Evolutionary conservation across 2,797 vertebrate species (phyloP), one percentile per base, ranked within the genome.

Genomic region (Hephaestus fuliginosus): DNA sequence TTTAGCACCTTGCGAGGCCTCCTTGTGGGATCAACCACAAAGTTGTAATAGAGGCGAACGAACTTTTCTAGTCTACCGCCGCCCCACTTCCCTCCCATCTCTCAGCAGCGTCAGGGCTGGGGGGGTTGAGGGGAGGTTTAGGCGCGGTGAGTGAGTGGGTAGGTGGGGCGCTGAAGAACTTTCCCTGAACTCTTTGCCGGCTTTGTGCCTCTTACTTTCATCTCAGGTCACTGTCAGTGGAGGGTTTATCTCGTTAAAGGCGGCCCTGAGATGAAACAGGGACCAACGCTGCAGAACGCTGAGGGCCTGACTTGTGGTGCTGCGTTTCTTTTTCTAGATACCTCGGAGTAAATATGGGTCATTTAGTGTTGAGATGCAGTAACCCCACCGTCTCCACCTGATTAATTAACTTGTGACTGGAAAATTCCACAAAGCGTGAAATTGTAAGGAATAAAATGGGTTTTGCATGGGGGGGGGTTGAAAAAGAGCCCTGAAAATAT

Each of bases 171-270:
- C 66, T 41, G 33, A 25, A 75, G 92, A 95, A 95, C 95, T 95
- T 94, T 93, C 91, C 91, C 89, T 95, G 95, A 95, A 95, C 95
- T 91, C 89, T 71, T 33, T 0, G 33, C 63, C 11, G 83, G 93
- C 91, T 95, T 94, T 93, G 73, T 25, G 84, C 81, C 87, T 92
- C 80, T 51, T 52, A 10, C 94, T 95, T 95, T 95, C 92, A 95
- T 95, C 92, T 94, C 78, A 28, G 95, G 95, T 94, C 93, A 94
- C 89, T 92, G 92, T 92, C 92, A 94, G 91, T 80, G 13, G 83
- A 88, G 92, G 93, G 76, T 93, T 95, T 94, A 95, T 93, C 92
- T 88, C 75, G 76, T 91, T 91, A 92, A 91, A 90, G 89, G 89
- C 79, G 10, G 81, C 67, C 74, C 77, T 5, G 75, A 92, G 92